phyloP scores from a whole-genome alignment of 2,113 vertebrate species.

The Carollia perspicillata region DNA sequence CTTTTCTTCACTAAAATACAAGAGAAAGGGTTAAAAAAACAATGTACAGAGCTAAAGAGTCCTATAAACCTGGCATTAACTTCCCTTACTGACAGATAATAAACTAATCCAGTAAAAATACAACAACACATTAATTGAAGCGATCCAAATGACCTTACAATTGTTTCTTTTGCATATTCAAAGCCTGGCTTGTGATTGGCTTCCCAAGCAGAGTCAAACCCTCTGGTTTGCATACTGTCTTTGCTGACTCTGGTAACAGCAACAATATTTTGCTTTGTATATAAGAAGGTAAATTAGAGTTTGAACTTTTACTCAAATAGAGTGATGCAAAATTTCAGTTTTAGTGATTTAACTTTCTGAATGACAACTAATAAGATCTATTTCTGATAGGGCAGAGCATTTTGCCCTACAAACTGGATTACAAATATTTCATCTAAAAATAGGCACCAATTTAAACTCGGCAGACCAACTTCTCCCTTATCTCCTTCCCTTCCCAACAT shows the following conservation, averaged over 20 bases:
- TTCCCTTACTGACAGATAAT: neutral
- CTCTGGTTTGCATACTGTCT: neutral
- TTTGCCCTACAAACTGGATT: slow-evolving; percentile 20
- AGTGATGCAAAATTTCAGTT: neutral
- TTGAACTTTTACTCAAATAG: slow-evolving; percentile 38
- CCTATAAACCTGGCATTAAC: neutral
- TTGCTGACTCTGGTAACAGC: neutral
- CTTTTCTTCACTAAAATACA: neutral
- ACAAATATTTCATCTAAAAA: slow-evolving; percentile 38
- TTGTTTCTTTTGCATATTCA: slow-evolving; percentile 24
- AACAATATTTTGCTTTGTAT: slow-evolving; percentile 32
- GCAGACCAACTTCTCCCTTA: slow-evolving; percentile 8
- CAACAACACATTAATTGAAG: neutral
- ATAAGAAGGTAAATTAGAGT: slow-evolving; percentile 28
- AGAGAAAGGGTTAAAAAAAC: neutral
- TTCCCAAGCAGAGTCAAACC: neutral
- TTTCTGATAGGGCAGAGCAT: neutral
- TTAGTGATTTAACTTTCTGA: slow-evolving; percentile 27
- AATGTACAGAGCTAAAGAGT: neutral
- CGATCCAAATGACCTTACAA: neutral
- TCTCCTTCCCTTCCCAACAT: neutral
- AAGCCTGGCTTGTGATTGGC: neutral
- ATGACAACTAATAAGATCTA: neutral
- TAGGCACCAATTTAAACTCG: slow-evolving; percentile 10
- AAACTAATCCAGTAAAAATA: slow-evolving; percentile 31